phyloP scores from a whole-genome alignment of 2,888 invertebrate species.

The Lithophane ornitopus region DNA sequence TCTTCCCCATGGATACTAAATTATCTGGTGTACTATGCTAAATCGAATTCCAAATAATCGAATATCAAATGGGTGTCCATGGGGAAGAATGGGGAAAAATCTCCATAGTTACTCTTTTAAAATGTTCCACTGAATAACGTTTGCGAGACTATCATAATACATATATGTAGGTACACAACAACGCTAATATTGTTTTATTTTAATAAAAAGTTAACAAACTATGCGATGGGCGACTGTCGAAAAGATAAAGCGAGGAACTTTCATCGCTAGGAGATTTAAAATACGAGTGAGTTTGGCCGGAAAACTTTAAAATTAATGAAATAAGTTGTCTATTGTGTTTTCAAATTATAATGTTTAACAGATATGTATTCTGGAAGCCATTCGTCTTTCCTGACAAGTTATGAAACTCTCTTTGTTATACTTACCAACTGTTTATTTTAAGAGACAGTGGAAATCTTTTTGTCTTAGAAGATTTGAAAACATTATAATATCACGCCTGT shows the following conservation, averaged over 20 bases:
- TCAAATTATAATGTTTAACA: constrained; percentile 46
- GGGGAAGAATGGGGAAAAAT: neutral
- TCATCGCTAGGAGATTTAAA: constrained; percentile 57
- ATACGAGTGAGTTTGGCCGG: constrained; percentile 47
- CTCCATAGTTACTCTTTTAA: neutral
- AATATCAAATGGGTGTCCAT: too few relatives aligned
- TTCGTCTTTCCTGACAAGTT: constrained; percentile 40
- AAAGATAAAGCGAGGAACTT: constrained; percentile 62
- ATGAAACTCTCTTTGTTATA: constrained; percentile 16
- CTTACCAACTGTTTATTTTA: constrained; percentile 6
- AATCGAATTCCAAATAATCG: too few relatives aligned
- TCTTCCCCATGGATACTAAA: too few relatives aligned
- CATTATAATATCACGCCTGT: neutral
- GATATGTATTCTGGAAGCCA: constrained; percentile 39
- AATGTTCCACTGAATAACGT: neutral
- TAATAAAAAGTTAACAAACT: constrained; percentile 52
- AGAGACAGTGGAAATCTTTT: neutral
- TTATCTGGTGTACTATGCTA: too few relatives aligned
- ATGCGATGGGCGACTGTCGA: constrained; percentile 45
- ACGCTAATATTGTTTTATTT: constrained; percentile 29
- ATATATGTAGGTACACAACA: neutral
- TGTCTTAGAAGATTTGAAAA: neutral
- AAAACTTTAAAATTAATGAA: constrained; percentile 58
- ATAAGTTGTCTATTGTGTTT: constrained; percentile 56
- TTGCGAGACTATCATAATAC: neutral